Evolutionary conservation across 2,797 vertebrate genomes (phyloP), one percentile per base, ranked within the genome.

Genomic region (Ctenopoma multispine): DNA sequence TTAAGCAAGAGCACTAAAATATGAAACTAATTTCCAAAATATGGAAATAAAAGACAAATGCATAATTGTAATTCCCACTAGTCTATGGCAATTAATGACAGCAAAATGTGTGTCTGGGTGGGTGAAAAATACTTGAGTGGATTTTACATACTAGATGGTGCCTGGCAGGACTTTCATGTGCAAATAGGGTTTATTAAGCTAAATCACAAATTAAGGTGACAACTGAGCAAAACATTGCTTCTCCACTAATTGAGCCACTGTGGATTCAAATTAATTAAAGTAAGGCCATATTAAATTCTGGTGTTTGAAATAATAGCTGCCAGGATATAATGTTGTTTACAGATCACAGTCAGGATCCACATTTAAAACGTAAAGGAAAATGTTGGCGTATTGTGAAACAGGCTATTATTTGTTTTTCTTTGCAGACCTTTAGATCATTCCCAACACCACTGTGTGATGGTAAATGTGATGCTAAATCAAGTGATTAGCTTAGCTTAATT

Each of bases 121-220:
- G 21, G 15, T 41, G 3, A 36, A 2, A 10, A 38, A 23, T 38
- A 24, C 21, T 14, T 15, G 13, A 14, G 36, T 47, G 44, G 4
- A 36, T 23, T 23, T 38, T 38, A 18, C 46, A 24, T 38, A 49
- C 21, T 18, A 23, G 31, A 21, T 8, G 14, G 20, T 31, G 9
- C 10, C 1, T 20, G 24, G 18, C 34, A 49, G 20, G 24, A 18
- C 46, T 65, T 21, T 17, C 13, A 17, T 23, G 5, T 18, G 9
- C 17, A 46, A 46, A 46, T 65, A 14, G 14, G 15, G 10, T 65
- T 69, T 34, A 53, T 51, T 18, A 44, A 4, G 14, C 47, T 24
- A 60, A 48, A 46, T 69, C 46, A 43, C 23, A 58, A 31, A 41
- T 31, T 38, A 47, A 43, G 31, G 36, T 43, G 36, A 15, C 13